Conservation (phyloP, 2,888 invertebrate species). For the Xanthorhoe designata region DNA sequence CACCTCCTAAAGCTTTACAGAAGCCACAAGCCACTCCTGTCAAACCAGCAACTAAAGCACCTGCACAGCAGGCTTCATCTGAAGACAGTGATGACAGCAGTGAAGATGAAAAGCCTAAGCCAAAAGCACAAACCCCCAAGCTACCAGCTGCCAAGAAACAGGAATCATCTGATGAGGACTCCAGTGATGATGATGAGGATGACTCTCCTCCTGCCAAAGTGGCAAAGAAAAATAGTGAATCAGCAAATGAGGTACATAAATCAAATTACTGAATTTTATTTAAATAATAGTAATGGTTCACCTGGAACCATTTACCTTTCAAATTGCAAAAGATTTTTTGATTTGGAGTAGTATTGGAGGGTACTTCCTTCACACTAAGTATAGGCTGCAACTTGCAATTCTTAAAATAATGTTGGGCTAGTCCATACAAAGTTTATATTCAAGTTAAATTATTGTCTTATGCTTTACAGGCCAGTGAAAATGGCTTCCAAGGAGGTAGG, state of each 20-base stretch:
- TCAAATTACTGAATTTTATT: background rate
- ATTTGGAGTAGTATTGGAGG: no score
- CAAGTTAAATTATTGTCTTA: background rate
- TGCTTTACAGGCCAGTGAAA: slow-evolving; percentile 50
- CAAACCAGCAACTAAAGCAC: slow-evolving; percentile 43
- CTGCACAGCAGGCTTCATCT: slow-evolving; percentile 58
- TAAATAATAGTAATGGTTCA: no score
- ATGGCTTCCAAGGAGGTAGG: slow-evolving; percentile 64
- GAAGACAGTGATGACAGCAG: slow-evolving; percentile 63
- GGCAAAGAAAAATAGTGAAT: slow-evolving; percentile 50
- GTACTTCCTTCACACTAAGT: background rate
- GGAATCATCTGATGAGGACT: slow-evolving; percentile 55
- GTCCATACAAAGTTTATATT: background rate
- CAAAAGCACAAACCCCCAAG: slow-evolving; percentile 51
- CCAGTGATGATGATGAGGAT: slow-evolving; percentile 55
- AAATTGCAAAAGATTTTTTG: no score
- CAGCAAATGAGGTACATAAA: slow-evolving; percentile 50
- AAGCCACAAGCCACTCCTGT: slow-evolving; percentile 51
- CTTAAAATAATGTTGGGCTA: background rate
- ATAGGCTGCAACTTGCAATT: background rate
- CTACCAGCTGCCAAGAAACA: slow-evolving; percentile 52
- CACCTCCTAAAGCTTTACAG: slow-evolving; percentile 44
- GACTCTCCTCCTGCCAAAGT: slow-evolving; percentile 46
- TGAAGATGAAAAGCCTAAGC: slow-evolving; percentile 62
- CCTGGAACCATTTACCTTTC: no score